A percentile compares a stretch with the other conserved stretches of the same genome.
These are phyloP conservation scores for Tetramorium bicarinatum DNA, from an alignment of 2,888 invertebrate species.

Conservation along the genomic window DNA sequence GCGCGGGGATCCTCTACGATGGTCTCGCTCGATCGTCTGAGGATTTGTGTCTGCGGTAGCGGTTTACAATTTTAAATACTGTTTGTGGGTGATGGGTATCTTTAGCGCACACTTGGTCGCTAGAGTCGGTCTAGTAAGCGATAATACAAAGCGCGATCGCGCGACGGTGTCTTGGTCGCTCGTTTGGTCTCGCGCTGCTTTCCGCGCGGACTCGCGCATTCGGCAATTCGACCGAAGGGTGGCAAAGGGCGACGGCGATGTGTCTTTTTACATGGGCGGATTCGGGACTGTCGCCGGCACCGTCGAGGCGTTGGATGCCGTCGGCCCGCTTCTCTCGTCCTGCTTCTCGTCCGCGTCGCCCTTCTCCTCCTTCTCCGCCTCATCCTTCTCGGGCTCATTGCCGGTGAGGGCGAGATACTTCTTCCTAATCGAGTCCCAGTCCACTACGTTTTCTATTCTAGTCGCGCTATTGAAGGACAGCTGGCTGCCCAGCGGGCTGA, in stretches of 20 bases:
- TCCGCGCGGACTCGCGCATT: constrained; percentile 15
- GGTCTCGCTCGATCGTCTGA: constrained; percentile 49
- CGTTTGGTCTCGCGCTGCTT: constrained; percentile 38
- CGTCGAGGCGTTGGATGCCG: constrained; percentile 81
- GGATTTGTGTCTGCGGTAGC: constrained; percentile 32
- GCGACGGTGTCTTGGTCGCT: constrained; percentile 10
- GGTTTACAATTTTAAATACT: constrained; percentile 23
- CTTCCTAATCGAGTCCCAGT: constrained; percentile 97
- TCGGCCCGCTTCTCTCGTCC: constrained; percentile 79
- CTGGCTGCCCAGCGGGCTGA: constrained; percentile 95
- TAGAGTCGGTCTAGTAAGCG: constrained; percentile 5
- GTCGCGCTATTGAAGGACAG: constrained; percentile 93
- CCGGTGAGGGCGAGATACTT: constrained; percentile 94
- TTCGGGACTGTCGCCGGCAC: constrained; percentile 78
- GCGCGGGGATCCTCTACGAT: constrained; percentile 40
- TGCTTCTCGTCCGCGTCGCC: constrained; percentile 81
- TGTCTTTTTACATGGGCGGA: constrained; percentile 78
- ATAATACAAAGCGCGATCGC: constrained; percentile 2
- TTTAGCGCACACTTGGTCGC: constrained; percentile 18
- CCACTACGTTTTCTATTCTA: constrained; percentile 95
- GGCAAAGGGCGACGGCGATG: background rate
- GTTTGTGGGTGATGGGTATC: background rate
- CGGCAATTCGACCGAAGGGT: constrained; percentile 12
- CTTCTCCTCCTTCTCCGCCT: constrained; percentile 82
- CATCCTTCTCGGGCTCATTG: constrained; percentile 87